Base-by-base conservation (phyloP, 1,140 invertebrate genomes). In the Diachasmimorpha longicaudata region DNA sequence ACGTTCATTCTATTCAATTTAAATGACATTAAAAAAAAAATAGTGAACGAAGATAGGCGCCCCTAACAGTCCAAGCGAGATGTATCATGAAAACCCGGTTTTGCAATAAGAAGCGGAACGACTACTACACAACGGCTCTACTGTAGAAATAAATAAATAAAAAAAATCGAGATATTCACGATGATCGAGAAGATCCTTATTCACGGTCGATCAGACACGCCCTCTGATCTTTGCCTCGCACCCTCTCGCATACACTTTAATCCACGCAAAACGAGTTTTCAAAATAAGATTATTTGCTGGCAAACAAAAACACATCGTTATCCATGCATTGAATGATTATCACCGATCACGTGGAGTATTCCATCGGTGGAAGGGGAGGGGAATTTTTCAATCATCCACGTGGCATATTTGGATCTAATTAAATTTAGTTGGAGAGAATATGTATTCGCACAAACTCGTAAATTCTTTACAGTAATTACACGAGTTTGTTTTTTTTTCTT, bases 141-240 rank as follows among this genome's bases (percentile, higher is more conserved):
- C 10, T 11, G 42, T 25, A 52, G 36, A 58, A 55, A 58, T 72
- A 25, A 37, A 52, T 19, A n/a, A 55, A n/a, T 13, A 55, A 55
- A 55, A 55, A 55, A 55, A 55, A 0, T 16, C 13, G 19, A 55
- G 48, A 74, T 74, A 63, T 68, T 44, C 44, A 44, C 39, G 72
- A 63, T 46, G 72, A 31, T 75, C 31, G 44, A 71, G 44, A 66
- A 70, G 44, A 55, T 71, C 48, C 68, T 70, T 76, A 76, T 76
- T 76, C 74, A 76, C 74, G 68, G 70, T 70, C 74, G 74, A 76
- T 76, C 74, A 37, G 69, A 31, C 69, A 66, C 74, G 74, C 48
- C 48, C 48, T 55, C 48, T 55, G 48, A 55, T 55, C 48, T 55
- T 21, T 55, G 48, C 48, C 48, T 55, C 48, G 19, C 48, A 55